Base-by-base conservation (phyloP, 2,113 vertebrate genomes). In the Melozone crissalis region DNA sequence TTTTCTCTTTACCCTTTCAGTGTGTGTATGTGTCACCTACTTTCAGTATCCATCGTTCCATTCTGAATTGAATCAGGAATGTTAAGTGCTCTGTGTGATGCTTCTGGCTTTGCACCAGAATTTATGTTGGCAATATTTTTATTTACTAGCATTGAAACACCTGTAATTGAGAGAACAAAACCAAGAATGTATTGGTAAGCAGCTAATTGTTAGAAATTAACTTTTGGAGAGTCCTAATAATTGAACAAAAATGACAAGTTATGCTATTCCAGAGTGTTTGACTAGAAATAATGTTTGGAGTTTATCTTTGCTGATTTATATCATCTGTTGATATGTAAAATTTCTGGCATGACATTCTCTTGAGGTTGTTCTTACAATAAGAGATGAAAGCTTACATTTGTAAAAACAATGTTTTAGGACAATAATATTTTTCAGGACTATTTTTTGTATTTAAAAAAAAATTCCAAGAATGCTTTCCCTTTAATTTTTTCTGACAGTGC, bases 131-230 rank as follows among this genome's bases (percentile, higher is more conserved):
- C 73, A 57, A 44, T 74, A 55, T 68, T 93, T 91, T 63, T 95
- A 80, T 92, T 95, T 93, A 39, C 43, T 93, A 94, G 55, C 22
- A 63, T 79, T 87, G 54, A 93, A 93, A 33, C 10, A 54, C 7
- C 62, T 90, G 17, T 77, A 89, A 84, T 54, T 46, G 49, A 84
- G 71, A 91, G 55, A 79, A 52, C 19, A 75, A 55, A 67, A 85
- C 7, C 54, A 55, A 15, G 13, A 41, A 54, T 20, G 13, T 78
- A 28, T 75, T 88, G 61, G 35, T 63, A 79, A 84, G 75, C 21
- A 86, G 5, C 23, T 59, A 41, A 65, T 80, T 83, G 61, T 81
- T 89, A 84, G 58, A 94, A 81, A 79, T 62, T 22, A 87, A 62
- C 30, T 83, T 94, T 15, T 58, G 18, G 26, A 26, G 57, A 47